These are phyloP conservation scores for Adelosebastes latens DNA, from an alignment of 2,797 vertebrate species.

Conservation along the genomic window DNA sequence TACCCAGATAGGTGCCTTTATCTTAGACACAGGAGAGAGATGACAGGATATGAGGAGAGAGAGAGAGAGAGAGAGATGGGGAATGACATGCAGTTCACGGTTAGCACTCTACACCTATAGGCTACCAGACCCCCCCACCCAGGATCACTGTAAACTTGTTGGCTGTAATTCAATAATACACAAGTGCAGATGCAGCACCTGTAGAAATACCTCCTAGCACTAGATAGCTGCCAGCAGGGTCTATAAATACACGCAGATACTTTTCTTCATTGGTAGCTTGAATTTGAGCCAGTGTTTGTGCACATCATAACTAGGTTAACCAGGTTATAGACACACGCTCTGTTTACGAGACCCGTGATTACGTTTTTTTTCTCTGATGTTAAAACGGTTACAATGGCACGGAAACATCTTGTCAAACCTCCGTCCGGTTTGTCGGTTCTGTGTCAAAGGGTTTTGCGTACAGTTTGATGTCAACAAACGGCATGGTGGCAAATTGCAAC, in stretches of 20 bases:
- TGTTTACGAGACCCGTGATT: not conserved
- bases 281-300: not conserved
- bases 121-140: not conserved
- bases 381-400: not conserved
- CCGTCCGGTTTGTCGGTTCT: constrained; percentile 27
- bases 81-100: not conserved
- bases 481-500: constrained; percentile 34
- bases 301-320: constrained; percentile 12
- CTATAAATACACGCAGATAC: constrained; percentile 7
- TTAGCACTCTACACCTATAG: not conserved
- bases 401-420: constrained; percentile 25
- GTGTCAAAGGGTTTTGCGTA: constrained; percentile 17
- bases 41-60: not conserved
- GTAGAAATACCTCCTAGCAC: not conserved
- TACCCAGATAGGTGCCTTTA: too few relatives aligned
- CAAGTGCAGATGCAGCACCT: constrained; percentile 6
- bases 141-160: not conserved
- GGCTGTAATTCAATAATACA: not conserved
- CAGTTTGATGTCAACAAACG: constrained; percentile 44
- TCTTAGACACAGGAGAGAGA: not conserved
- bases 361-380: not conserved
- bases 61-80: not conserved
- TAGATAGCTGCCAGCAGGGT: not conserved
- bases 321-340: constrained; percentile 8
- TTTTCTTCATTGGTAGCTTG: not conserved